These are phyloP conservation scores for Etheostoma perlongum DNA, from an alignment of 2,797 vertebrate genomes.

Conservation along the genomic window DNA sequence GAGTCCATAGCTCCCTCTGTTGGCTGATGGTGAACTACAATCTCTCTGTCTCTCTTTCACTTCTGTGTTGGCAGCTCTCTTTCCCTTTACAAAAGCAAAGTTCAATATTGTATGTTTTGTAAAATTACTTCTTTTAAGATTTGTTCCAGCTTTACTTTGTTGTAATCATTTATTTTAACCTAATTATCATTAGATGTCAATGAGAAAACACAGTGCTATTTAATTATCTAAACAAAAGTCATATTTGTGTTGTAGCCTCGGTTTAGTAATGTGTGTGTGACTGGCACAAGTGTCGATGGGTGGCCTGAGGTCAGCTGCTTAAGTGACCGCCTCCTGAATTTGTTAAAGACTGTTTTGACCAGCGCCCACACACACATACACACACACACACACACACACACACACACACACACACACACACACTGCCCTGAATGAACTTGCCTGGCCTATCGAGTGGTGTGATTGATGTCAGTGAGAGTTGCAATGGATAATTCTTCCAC, in stretches of 20 bases:
- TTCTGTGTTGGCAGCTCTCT: constrained; percentile 1
- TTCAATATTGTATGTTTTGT: neutral
- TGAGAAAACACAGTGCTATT: neutral
- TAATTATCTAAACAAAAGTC: neutral
- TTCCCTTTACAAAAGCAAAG: constrained; percentile 2
- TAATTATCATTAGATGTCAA: neutral
- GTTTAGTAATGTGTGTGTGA: constrained; percentile 34
- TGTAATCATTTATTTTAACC: neutral
- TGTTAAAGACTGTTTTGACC: constrained; percentile 79
- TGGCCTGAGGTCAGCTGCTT: constrained; percentile 59
- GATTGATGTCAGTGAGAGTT: constrained; percentile 84
- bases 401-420: constrained; percentile 33
- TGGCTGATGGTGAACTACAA: constrained; percentile 89
- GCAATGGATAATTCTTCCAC: constrained; percentile 84
- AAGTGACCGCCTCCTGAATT: constrained; percentile 78
- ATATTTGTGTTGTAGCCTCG: constrained; percentile 11
- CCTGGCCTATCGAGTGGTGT: constrained; percentile 83
- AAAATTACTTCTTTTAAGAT: neutral
- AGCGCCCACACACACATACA: constrained; percentile 39
- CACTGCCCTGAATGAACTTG: constrained; percentile 80
- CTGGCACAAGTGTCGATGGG: constrained; percentile 43
- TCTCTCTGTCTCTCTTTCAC: constrained; percentile 6
- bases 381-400: constrained; percentile 34
- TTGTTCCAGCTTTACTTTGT: neutral
- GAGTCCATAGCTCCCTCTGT: constrained; percentile 98